These are phyloP conservation scores for Hyalella azteca DNA, from an alignment of 2,888 invertebrate genomes.

Conservation along the genomic window DNA sequence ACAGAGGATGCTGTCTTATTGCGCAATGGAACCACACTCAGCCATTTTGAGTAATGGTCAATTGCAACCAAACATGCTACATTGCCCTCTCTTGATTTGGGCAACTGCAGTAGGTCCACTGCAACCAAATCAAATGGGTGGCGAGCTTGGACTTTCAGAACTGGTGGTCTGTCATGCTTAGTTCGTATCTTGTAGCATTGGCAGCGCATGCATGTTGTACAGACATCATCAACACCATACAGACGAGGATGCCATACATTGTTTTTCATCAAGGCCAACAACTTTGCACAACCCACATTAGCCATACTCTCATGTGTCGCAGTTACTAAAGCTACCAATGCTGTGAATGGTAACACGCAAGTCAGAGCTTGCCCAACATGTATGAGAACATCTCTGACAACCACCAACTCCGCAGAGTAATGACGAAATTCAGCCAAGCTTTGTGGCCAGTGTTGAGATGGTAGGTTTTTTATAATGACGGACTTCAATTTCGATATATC, in stretches of 20 bases:
- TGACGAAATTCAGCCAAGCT: neutral
- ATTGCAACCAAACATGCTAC: conserved; percentile 7
- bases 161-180: neutral
- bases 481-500: neutral
- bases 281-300: neutral
- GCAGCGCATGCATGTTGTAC: neutral
- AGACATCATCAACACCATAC: no score
- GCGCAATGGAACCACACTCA: neutral
- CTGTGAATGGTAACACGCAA: neutral
- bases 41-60: conserved; percentile 24
- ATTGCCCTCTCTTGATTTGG: neutral
- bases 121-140: conserved; percentile 19
- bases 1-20: conserved; percentile 5
- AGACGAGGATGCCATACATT: no score
- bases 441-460: neutral
- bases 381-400: neutral
- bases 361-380: neutral
- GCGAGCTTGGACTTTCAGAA: neutral
- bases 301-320: neutral
- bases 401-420: no score
- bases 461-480: neutral
- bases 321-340: neutral
- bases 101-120: neutral
- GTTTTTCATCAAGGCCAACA: no score
- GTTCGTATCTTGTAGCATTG: neutral